A percentile compares a stretch with the other conserved stretches of the same genome.
Evolutionary conservation across 2,888 invertebrate species (phyloP).

Genomic region (Lasius fuliginosus): DNA sequence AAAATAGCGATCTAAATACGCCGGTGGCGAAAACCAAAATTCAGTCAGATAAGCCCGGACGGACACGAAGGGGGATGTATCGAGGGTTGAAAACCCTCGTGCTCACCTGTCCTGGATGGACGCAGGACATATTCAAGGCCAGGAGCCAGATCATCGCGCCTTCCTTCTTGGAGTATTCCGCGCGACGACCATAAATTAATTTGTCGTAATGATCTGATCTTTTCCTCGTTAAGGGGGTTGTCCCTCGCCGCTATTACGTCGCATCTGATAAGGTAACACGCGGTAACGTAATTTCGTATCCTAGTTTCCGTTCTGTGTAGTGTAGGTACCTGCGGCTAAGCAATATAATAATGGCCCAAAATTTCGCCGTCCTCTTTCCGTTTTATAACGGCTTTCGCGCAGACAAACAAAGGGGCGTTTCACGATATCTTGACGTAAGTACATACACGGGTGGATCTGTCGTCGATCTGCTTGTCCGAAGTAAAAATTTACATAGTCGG

Average conservation of each 20-base stretch:
- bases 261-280: slow-evolving; percentile 43
- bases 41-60: slow-evolving; percentile 26
- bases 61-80: slow-evolving; percentile 22
- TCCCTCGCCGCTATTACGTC: slow-evolving; percentile 67
- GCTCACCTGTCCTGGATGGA: slow-evolving; percentile 53
- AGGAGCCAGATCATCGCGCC: not conserved
- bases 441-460: not conserved
- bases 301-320: slow-evolving; percentile 30
- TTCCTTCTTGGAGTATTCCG: slow-evolving; percentile 33
- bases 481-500: not conserved
- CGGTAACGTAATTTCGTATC: slow-evolving; percentile 49
- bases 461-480: not conserved
- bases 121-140: slow-evolving; percentile 4
- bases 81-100: slow-evolving; percentile 43
- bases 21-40: slow-evolving; percentile 22
- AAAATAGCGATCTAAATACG: slow-evolving; percentile 33
- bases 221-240: slow-evolving; percentile 72
- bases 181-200: slow-evolving; percentile 71
- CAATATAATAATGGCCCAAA: slow-evolving; percentile 38
- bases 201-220: slow-evolving; percentile 73
- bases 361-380: not conserved
- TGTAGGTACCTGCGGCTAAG: not conserved
- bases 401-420: not conserved
- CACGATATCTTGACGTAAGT: not conserved
- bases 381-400: slow-evolving; percentile 34